Conservation (phyloP, 2,888 invertebrate species). For the Drosophila trichaetosa region DNA sequence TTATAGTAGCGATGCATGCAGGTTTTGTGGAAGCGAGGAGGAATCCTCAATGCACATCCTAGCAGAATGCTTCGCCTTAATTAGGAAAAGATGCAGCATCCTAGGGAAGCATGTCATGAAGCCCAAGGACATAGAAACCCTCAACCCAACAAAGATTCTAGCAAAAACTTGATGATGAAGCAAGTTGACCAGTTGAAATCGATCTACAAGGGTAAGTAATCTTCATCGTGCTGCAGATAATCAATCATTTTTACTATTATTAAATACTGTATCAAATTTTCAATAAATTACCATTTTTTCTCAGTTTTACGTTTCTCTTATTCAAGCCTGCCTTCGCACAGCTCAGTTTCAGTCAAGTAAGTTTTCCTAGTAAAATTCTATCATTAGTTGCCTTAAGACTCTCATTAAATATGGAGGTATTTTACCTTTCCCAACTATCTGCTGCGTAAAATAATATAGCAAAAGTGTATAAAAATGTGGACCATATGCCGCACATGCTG, state of each 20-base stretch:
- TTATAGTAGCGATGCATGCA: no score
- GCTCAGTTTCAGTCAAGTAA: background rate
- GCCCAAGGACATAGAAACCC: no score
- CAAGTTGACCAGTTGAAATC: fast-evolving
- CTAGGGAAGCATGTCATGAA: no score
- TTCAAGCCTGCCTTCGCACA: background rate
- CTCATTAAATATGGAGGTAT: background rate
- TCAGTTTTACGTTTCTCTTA: background rate
- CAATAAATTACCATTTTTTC: fast-evolving
- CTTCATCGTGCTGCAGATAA: background rate
- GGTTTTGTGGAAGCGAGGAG: no score
- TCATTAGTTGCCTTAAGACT: background rate
- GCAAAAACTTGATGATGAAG: background rate
- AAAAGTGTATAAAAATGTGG: background rate
- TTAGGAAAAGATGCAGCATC: no score
- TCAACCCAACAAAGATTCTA: no score
- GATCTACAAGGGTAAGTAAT: background rate
- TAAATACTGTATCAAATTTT: background rate
- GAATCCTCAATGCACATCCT: no score
- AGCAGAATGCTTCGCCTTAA: no score
- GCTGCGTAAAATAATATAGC: background rate
- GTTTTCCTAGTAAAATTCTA: background rate
- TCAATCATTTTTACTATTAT: background rate
- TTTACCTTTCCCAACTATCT: background rate
- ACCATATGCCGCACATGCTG: conserved; percentile 26